Evolutionary conservation across 2,888 invertebrate genomes (phyloP).

Genomic region (Ischnus inquisitorius): DNA sequence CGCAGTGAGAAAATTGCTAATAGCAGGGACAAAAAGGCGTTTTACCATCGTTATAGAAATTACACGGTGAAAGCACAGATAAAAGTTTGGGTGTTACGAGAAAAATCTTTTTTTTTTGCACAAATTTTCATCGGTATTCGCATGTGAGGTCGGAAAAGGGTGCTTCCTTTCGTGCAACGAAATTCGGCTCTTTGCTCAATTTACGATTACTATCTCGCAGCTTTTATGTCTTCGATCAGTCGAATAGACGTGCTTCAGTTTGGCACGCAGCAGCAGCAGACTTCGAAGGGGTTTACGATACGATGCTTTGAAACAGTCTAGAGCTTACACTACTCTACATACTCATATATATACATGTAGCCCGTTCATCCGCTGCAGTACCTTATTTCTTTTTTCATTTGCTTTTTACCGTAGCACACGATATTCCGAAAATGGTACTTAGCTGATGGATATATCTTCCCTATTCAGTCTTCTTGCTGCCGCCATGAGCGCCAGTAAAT

Average conservation of each 20-base stretch:
- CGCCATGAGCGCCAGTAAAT: constrained; percentile 35
- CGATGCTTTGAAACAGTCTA: constrained; percentile 46
- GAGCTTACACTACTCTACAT: constrained; percentile 7
- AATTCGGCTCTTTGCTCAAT: constrained; percentile 58
- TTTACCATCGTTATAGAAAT: not conserved
- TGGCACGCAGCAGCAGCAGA: constrained; percentile 54
- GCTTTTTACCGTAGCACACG: constrained; percentile 37
- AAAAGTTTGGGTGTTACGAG: not conserved
- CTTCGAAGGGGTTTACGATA: constrained; percentile 64
- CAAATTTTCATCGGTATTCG: not conserved
- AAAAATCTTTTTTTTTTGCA: no score
- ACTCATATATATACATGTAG: constrained; percentile 23
- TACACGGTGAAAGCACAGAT: not conserved
- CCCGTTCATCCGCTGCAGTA: constrained; percentile 31
- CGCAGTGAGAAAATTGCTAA: not conserved
- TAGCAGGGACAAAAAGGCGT: not conserved
- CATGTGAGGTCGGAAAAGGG: not conserved
- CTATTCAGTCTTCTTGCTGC: not conserved
- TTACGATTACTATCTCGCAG: constrained; percentile 62
- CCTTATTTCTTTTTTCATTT: constrained; percentile 20
- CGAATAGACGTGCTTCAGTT: constrained; percentile 56
- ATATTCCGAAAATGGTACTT: constrained; percentile 57
- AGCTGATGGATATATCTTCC: constrained; percentile 59
- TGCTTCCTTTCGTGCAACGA: constrained; percentile 18
- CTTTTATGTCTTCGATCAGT: constrained; percentile 68